These are phyloP conservation scores for Cheilosia scutellata DNA, from an alignment of 2,888 invertebrate species.

Conservation along the genomic window DNA sequence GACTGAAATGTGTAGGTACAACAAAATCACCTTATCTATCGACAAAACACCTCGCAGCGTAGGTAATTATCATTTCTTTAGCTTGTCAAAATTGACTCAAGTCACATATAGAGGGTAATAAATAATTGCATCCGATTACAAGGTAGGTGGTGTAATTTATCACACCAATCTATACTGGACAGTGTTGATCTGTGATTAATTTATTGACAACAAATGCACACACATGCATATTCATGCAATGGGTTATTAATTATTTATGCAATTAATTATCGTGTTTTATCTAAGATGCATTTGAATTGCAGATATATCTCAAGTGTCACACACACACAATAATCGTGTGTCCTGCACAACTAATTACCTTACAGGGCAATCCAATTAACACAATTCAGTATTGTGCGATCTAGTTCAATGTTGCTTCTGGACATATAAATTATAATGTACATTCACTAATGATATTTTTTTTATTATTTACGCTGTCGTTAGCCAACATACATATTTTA, in stretches of 20 bases:
- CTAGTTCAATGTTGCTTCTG: slow-evolving; percentile 11
- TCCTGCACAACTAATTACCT: slow-evolving; percentile 47
- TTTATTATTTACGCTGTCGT: slow-evolving; percentile 1
- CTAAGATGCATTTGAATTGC: slow-evolving; percentile 67
- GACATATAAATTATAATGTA: neutral
- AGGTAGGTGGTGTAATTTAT: slow-evolving; percentile 62
- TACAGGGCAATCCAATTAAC: slow-evolving; percentile 35
- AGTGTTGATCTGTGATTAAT: slow-evolving; percentile 69
- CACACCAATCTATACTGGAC: slow-evolving; percentile 56
- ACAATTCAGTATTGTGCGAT: slow-evolving; percentile 20
- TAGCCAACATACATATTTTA: slow-evolving; percentile 5
- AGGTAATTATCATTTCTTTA: slow-evolving; percentile 31
- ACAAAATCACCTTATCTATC: neutral
- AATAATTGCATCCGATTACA: slow-evolving; percentile 65
- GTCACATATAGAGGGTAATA: slow-evolving; percentile 34
- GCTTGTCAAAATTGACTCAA: slow-evolving; percentile 58
- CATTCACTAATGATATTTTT: slow-evolving; percentile 31
- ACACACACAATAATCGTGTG: neutral
- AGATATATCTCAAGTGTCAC: slow-evolving; percentile 31
- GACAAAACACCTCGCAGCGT: slow-evolving; percentile 15
- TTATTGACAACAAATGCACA: slow-evolving; percentile 72
- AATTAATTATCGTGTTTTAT: slow-evolving; percentile 68
- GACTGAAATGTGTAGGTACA: too few species aligned
- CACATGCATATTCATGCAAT: slow-evolving; percentile 63
- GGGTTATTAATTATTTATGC: slow-evolving; percentile 69